Evolutionary conservation across 2,888 invertebrate genomes (phyloP).

Genomic region (Anthoptus insignis): DNA sequence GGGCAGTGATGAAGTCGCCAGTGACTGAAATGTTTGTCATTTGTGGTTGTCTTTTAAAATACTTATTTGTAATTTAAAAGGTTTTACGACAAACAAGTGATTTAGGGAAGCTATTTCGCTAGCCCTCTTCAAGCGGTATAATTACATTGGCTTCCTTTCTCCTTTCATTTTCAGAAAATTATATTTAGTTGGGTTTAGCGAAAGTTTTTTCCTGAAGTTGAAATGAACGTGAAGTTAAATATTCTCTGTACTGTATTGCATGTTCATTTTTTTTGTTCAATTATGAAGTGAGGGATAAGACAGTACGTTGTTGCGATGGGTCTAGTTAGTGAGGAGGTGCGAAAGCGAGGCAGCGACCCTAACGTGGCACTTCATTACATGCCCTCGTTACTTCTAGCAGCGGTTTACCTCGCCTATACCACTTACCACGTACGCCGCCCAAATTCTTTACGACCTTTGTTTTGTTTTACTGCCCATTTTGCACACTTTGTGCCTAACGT

Average conservation of each 20-base stretch:
- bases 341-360: slow-evolving; percentile 64
- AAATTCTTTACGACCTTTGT: slow-evolving; percentile 37
- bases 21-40: background rate
- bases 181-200: slow-evolving; percentile 35
- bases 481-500: slow-evolving; percentile 31
- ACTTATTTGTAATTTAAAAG: slow-evolving; percentile 12
- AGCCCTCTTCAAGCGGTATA: slow-evolving; percentile 73
- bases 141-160: slow-evolving; percentile 75
- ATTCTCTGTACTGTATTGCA: no score
- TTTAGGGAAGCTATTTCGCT: slow-evolving; percentile 75
- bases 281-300: slow-evolving; percentile 41
- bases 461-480: slow-evolving; percentile 37
- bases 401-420: slow-evolving; percentile 13
- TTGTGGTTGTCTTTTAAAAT: background rate
- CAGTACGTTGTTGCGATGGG: slow-evolving; percentile 60
- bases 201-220: slow-evolving; percentile 17
- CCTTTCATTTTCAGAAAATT: slow-evolving; percentile 72
- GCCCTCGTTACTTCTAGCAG: slow-evolving; percentile 65
- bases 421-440: slow-evolving; percentile 27
- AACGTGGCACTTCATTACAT: slow-evolving; percentile 78
- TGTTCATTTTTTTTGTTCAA: no score
- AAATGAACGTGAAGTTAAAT: no score
- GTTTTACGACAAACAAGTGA: slow-evolving; percentile 43
- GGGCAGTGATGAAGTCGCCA: background rate
- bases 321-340: slow-evolving; percentile 71